Percentiles rank a stretch among this genome's conserved stretches.
These are phyloP conservation scores for Steinernema scapterisci DNA, from an alignment of 2,888 invertebrate species.

Conservation along the genomic window DNA sequence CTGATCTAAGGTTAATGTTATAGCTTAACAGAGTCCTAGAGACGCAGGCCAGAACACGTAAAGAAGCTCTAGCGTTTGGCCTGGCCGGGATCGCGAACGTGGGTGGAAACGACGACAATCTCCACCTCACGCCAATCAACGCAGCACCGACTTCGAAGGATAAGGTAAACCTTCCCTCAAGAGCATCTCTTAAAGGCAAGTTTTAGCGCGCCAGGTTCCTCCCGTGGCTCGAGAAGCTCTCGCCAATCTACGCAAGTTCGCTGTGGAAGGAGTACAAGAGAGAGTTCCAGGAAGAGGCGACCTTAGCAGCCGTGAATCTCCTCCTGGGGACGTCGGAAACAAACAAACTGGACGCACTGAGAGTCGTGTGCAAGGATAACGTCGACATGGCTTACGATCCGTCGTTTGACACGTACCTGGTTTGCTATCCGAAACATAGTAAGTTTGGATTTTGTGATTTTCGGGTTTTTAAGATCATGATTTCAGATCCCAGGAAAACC, in stretches of 20 bases:
- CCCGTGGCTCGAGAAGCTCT: background rate
- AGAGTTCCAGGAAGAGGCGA: background rate
- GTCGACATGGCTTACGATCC: background rate
- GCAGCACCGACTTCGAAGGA: background rate
- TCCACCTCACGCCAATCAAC: background rate
- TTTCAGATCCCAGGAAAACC: background rate
- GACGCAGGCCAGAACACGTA: background rate
- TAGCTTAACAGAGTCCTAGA: constrained; percentile 3
- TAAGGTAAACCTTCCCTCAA: too few relatives aligned
- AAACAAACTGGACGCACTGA: background rate
- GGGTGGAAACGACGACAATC: background rate
- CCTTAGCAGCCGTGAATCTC: background rate
- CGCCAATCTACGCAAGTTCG: background rate
- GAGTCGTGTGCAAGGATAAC: background rate
- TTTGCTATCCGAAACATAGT: background rate
- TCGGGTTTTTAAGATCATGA: background rate
- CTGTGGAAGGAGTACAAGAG: constrained; percentile 6
- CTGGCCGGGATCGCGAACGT: background rate
- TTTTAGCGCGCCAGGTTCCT: background rate
- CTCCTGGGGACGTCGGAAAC: background rate
- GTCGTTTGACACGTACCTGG: background rate
- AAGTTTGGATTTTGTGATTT: background rate
- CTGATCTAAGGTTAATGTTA: background rate
- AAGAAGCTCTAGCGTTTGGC: background rate
- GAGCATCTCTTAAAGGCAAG: too few relatives aligned